Base-by-base conservation (phyloP, 2,888 invertebrate genomes). In the Erpobdella octoculata region DNA sequence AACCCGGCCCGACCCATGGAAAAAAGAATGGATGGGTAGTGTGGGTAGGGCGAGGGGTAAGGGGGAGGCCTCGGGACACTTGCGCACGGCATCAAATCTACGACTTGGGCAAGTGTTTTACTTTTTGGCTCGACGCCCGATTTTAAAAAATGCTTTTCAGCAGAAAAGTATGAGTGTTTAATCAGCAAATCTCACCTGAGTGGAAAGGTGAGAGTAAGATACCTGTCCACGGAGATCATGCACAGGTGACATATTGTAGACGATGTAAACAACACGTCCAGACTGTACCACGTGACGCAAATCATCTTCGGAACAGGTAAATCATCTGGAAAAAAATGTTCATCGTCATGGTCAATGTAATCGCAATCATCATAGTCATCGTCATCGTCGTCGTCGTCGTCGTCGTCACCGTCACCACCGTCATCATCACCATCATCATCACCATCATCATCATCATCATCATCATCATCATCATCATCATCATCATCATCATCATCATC, bases 181-280 rank as follows among this genome's bases (percentile, higher is more conserved):
- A n/a, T n/a, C n/a, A n/a, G n/a, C n/a, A n/a, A 41, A 41, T 9
- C 62, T 33, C 28, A 62, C 64, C 41, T 62, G 12, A 77, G 74
- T 21, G 77, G 77, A 68, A 74, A 77, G 67, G 76, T 76, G 65
- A 78, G 74, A 12, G 78, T 74, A 71, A 77, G 72, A 73, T 76
- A 78, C 31, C 78, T 76, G 73, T 78, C 78, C 18, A 78, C 71
- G 46, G 78, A 78, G 69, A 78, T 78, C 71, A 75, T 77, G 64
- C 76, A 77, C 4, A 77, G 73, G 70, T 77, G 77, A 58, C 76
- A 76, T 71, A 78, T 78, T 35, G 78, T 77, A 35, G 78, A 77
- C 5, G 78, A 76, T 4, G 78, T 78, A 71, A 78, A 78, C 68
- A 78, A 75, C 9, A 78, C 77, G 65, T 78, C 78, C 36, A 78